Evolutionary conservation across 2,797 vertebrate genomes (phyloP).

Genomic region (Cyclura pinguis): DNA sequence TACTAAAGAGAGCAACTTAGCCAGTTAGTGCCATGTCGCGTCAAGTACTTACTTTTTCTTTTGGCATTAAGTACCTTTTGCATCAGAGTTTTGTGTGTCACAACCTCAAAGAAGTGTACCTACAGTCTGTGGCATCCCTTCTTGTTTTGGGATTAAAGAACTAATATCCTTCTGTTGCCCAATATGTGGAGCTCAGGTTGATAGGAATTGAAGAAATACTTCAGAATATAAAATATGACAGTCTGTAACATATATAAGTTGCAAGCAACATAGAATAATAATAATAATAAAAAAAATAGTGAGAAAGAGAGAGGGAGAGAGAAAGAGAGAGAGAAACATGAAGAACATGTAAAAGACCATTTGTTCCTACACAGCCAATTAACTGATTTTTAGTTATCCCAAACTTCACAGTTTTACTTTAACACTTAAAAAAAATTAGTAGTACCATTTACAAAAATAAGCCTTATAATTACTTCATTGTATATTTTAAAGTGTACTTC

Average conservation of each 20-base stretch:
- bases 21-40: slow-evolving; percentile 65
- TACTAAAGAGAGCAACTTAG: slow-evolving; percentile 65
- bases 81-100: slow-evolving; percentile 72
- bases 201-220: slow-evolving; percentile 77
- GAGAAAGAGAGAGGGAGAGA: slow-evolving; percentile 77
- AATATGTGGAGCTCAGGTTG: slow-evolving; percentile 74
- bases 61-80: slow-evolving; percentile 72
- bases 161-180: slow-evolving; percentile 76
- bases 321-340: slow-evolving; percentile 78
- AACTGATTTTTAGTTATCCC: slow-evolving; percentile 60
- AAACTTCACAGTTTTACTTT: slow-evolving; percentile 62
- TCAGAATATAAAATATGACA: slow-evolving; percentile 80
- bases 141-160: slow-evolving; percentile 77
- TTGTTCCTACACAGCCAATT: slow-evolving; percentile 67
- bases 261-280: slow-evolving; percentile 75
- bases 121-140: slow-evolving; percentile 78
- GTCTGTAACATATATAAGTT: slow-evolving; percentile 81
- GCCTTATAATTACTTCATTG: slow-evolving; percentile 54
- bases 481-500: slow-evolving; percentile 44
- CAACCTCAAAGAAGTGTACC: slow-evolving; percentile 77
- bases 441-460: slow-evolving; percentile 48
- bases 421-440: slow-evolving; percentile 42
- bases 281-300: slow-evolving; percentile 71
- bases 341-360: slow-evolving; percentile 81
- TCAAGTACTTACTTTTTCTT: slow-evolving; percentile 84